Base-by-base conservation (phyloP, 2,888 invertebrate genomes). In the Crepidodera aurea region DNA sequence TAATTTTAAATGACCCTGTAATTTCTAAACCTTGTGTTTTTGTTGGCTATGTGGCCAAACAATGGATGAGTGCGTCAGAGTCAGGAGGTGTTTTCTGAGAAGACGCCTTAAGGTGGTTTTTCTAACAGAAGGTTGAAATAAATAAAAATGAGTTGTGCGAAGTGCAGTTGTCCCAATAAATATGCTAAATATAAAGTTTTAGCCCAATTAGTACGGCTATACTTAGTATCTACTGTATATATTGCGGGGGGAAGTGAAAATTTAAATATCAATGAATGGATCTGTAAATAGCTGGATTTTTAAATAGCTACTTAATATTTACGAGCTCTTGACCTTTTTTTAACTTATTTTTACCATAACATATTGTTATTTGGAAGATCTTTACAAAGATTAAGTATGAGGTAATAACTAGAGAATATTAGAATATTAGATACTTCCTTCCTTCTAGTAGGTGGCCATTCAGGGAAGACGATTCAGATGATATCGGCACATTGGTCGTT, bases 371-470 rank as follows among this genome's bases (percentile, higher is more conserved):
- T 60, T 42, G 51, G 62, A 56, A 66, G 62, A 66, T 65, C 51
- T 32, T 61, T 29, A 40, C 13, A 13, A 13, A 66, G 66, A 68
- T 68, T 56, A 60, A 13, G 16, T 18, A 42, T 55, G 54, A 61
- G 40, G 60, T 65, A 56, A 65, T 59, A 58, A 39, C 51, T 44
- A 39, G 42, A 62, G 34, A 13, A 42, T 18, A 34, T 51, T 16
- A 10, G 32, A 16, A 29, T 34, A 34, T 51, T 51, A 25, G 32
- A 19, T 32, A 19, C n/a, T 56, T 56, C 29, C 16, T 27, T 29
- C 12, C 15, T 85, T 77, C 64, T 93, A 90, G 90, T 40, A 15
- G 40, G 86, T 87, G 80, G 40, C 40, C 40, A 18, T 40, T 40
- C 18, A 40, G n/a, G 18, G 16, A 40, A 40, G 40, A 40, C 69